Percentiles rank a stretch among this genome's conserved stretches.
These are phyloP conservation scores for Lepus timidus DNA, from an alignment of 2,113 vertebrate species.

Conservation along the genomic window DNA sequence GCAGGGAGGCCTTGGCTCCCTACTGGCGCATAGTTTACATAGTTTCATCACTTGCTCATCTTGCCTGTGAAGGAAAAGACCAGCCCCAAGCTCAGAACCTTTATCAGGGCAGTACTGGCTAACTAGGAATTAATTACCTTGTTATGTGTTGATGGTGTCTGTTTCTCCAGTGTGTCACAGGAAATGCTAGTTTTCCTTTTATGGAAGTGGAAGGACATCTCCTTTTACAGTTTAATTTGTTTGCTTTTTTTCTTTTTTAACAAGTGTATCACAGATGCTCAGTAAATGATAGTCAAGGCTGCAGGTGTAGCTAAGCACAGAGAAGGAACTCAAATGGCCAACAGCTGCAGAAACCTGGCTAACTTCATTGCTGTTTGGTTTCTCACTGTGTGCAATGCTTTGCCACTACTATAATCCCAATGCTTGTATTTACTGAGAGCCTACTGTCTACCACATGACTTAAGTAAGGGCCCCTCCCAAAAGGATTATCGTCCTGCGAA, in stretches of 20 bases:
- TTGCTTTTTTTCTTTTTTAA: background rate
- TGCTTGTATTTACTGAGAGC: background rate
- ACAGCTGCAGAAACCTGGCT: too few species aligned
- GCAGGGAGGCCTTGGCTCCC: background rate
- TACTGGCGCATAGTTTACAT: background rate
- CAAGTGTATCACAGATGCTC: background rate
- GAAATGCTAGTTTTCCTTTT: background rate
- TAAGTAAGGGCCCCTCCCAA: background rate
- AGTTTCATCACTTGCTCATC: conserved; percentile 50
- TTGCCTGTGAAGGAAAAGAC: conserved; percentile 40
- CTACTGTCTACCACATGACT: background rate
- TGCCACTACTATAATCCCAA: background rate
- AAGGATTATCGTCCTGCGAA: background rate
- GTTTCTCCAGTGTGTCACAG: background rate
- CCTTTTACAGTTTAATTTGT: background rate
- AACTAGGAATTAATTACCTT: conserved; percentile 61
- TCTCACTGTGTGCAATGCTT: background rate
- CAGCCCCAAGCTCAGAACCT: background rate
- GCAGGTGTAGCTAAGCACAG: accelerated
- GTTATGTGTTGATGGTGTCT: background rate
- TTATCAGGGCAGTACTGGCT: background rate
- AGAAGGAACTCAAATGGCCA: background rate
- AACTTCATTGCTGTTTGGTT: background rate
- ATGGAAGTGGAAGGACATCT: background rate
- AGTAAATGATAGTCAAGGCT: background rate